phyloP scores from a whole-genome alignment of 2,888 invertebrate species.

The Hypolimnas misippus region DNA sequence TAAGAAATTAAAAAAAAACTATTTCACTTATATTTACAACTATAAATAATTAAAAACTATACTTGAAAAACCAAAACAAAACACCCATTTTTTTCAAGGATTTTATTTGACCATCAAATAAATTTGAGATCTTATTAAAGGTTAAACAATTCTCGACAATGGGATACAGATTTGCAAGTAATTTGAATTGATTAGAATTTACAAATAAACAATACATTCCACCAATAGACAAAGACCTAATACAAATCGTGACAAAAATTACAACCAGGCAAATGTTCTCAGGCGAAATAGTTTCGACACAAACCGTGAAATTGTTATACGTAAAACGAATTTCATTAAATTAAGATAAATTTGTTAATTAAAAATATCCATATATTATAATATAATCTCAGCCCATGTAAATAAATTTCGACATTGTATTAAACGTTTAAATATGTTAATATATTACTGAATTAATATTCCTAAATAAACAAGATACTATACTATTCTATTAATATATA shows the following conservation, averaged over 20 bases:
- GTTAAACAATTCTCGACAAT: slow-evolving; percentile 10
- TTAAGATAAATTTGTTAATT: neutral
- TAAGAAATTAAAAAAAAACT: too few relatives aligned
- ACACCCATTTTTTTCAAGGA: too few relatives aligned
- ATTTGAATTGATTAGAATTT: slow-evolving; percentile 16
- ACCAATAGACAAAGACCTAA: slow-evolving; percentile 15
- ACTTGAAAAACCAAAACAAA: too few relatives aligned
- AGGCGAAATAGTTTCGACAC: slow-evolving; percentile 10
- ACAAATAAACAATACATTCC: slow-evolving; percentile 23
- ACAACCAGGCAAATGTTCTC: slow-evolving; percentile 17
- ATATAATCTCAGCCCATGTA: too few relatives aligned
- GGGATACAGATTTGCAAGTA: slow-evolving; percentile 12
- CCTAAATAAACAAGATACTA: too few relatives aligned
- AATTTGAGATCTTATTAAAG: slow-evolving; percentile 3
- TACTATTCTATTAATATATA: too few relatives aligned
- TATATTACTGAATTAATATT: too few relatives aligned
- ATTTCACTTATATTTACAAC: too few relatives aligned
- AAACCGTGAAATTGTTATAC: slow-evolving; percentile 6
- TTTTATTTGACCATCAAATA: neutral
- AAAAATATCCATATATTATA: neutral
- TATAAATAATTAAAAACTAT: too few relatives aligned
- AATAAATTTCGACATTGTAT: neutral
- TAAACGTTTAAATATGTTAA: too few relatives aligned
- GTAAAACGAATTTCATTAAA: neutral
- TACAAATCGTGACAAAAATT: slow-evolving; percentile 32